Base-by-base conservation (phyloP, 2,888 invertebrate genomes). In the Pandemis corylana region DNA sequence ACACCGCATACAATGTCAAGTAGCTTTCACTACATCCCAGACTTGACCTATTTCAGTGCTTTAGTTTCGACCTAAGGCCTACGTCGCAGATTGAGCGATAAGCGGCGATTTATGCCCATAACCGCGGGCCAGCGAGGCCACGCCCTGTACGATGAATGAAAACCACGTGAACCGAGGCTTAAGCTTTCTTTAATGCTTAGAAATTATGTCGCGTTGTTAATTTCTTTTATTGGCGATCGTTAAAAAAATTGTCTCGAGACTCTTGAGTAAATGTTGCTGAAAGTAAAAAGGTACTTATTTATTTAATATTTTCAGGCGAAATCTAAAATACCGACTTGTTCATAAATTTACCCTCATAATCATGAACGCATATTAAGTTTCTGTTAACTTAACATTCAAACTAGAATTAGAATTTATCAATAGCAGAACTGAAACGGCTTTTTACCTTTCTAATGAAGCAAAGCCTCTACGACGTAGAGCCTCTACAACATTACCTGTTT, bases 41-140 rank as follows among this genome's bases (percentile, higher is more conserved):
- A 67, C 53, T 53, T 53, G 67, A 67, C 67, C 67, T n/a, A 67
- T 67, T 67, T 66, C 51, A 66, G 66, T 51, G 44, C 56, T 71
- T 71, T 51, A n/a, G n/a, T 66, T 65, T 46, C 49, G 59, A 46
- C 15, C 66, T 66, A 28, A 53, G 12, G 49, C 56, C 59, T 61
- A 72, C 71, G 71, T 72, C 71, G 66, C 71, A 66, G 71, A 72
- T 66, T 15, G 15, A 51, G 28, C 53, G 71, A 66, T 70, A 61
- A 59, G 71, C 20, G 28, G 49, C 65, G 59, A 68, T 68, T 72
- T 72, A 71, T 72, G 61, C 66, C 71, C 71, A 41, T 41, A 20
- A 51, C 51, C 51, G 36, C 59, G 41, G 69, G 46, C 44, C 71
- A 49, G 15, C 61, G 49, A 66, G 61, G 51, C 71, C 65, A 72